These are phyloP conservation scores for Triplophysa yarkandensis DNA, from an alignment of 2,797 vertebrate species.

Conservation along the genomic window DNA sequence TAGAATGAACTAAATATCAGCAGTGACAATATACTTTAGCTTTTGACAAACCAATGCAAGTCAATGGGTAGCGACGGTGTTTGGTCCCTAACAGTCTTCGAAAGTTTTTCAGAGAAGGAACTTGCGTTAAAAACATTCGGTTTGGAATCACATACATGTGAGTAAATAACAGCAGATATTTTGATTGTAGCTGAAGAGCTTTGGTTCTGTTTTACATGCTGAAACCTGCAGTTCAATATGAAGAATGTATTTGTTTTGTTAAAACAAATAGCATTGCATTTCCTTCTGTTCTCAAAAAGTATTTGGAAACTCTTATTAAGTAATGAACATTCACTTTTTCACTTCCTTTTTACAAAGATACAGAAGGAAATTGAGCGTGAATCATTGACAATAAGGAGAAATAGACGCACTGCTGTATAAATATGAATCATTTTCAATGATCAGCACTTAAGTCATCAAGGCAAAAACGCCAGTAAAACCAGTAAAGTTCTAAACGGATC, in stretches of 20 bases:
- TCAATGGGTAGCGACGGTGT: no score
- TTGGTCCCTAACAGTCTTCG: no score
- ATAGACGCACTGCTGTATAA: slow-evolving; percentile 41
- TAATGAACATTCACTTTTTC: slow-evolving; percentile 59
- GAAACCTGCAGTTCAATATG: not conserved
- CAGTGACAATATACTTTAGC: no score
- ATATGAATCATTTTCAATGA: not conserved
- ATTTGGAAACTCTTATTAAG: slow-evolving; percentile 54
- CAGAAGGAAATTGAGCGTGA: slow-evolving; percentile 67
- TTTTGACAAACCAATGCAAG: no score
- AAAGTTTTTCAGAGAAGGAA: no score
- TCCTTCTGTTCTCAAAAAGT: slow-evolving; percentile 45
- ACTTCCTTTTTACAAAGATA: slow-evolving; percentile 62
- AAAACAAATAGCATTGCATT: not conserved
- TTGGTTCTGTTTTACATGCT: not conserved
- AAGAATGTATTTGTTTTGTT: not conserved
- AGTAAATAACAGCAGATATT: no score
- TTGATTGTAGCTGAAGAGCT: no score
- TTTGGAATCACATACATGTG: no score
- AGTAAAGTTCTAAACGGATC: not conserved
- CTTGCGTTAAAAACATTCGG: no score
- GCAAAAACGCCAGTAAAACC: not conserved
- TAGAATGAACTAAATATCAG: no score
- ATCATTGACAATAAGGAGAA: slow-evolving; percentile 39
- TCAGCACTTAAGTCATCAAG: not conserved